These are phyloP conservation scores for Sepioteuthis lessoniana DNA, from an alignment of 2,888 invertebrate species.

Conservation along the genomic window DNA sequence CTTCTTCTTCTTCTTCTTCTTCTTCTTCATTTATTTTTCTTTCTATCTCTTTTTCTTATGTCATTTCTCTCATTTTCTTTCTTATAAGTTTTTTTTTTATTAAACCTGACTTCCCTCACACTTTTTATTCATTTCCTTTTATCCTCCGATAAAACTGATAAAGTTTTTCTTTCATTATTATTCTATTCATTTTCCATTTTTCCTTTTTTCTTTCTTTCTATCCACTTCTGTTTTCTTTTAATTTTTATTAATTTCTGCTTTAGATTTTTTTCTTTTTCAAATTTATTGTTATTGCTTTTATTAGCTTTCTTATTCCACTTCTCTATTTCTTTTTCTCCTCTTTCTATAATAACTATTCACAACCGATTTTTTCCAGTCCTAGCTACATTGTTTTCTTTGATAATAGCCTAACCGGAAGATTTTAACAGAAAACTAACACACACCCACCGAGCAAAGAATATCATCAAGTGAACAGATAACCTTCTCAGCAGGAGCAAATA, in stretches of 20 bases:
- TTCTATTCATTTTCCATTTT: no score
- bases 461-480: conserved; percentile 33
- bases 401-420: conserved; percentile 33
- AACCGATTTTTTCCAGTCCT: background rate
- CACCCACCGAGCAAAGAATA: conserved; percentile 17
- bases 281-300: background rate
- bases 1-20: no score
- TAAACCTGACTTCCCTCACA: no score
- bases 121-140: no score
- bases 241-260: background rate
- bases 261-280: background rate
- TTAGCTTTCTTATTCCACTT: background rate
- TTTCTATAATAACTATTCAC: background rate
- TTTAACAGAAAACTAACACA: background rate
- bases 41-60: no score
- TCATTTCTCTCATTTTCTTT: no score
- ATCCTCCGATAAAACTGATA: no score
- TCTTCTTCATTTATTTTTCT: no score
- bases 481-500: conserved; percentile 20
- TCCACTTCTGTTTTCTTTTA: background rate
- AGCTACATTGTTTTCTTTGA: background rate
- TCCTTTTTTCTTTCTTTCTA: background rate
- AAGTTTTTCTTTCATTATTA: no score
- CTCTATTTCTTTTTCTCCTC: background rate
- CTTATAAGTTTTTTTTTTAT: no score